Percentiles rank a stretch among this genome's conserved stretches.
Conservation (phyloP, 2,797 vertebrate genomes). For the Microchirus variegatus region DNA sequence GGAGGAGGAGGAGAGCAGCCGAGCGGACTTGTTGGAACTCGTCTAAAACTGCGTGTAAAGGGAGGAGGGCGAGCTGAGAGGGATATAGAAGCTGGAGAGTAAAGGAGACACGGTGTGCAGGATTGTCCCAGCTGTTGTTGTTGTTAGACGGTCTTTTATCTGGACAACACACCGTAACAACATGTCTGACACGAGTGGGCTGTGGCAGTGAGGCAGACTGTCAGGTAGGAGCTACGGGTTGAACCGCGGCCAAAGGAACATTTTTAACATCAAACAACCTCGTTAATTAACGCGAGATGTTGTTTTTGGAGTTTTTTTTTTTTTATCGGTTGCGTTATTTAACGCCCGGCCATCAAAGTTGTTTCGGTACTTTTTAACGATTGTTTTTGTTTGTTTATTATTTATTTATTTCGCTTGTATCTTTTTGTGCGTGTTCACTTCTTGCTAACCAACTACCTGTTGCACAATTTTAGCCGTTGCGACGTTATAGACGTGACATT, state of each 20-base stretch:
- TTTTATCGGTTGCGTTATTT: background rate
- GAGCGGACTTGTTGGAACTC: constrained; percentile 59
- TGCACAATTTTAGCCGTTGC: constrained; percentile 33
- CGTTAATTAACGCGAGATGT: constrained; percentile 38
- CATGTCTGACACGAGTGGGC: constrained; percentile 41
- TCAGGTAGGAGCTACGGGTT: constrained; percentile 59
- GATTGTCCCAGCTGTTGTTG: constrained; percentile 39
- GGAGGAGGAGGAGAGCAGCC: constrained; percentile 6
- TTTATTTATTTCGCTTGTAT: too few species aligned
- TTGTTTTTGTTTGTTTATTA: too few species aligned
- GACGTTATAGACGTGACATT: background rate
- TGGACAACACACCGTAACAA: constrained; percentile 28
- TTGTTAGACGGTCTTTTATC: background rate
- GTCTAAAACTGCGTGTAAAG: constrained; percentile 29
- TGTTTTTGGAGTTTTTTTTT: background rate
- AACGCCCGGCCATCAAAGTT: too few species aligned
- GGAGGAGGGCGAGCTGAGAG: constrained; percentile 16
- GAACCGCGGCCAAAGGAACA: background rate
- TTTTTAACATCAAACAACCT: background rate
- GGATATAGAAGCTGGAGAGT: background rate
- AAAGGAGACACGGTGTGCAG: background rate
- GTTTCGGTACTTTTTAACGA: too few species aligned
- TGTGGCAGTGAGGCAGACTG: constrained; percentile 31
- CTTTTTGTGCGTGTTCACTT: background rate
- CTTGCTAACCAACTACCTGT: constrained; percentile 37